Conservation (phyloP, 2,113 vertebrate genomes). For the Fulmarus glacialis region DNA sequence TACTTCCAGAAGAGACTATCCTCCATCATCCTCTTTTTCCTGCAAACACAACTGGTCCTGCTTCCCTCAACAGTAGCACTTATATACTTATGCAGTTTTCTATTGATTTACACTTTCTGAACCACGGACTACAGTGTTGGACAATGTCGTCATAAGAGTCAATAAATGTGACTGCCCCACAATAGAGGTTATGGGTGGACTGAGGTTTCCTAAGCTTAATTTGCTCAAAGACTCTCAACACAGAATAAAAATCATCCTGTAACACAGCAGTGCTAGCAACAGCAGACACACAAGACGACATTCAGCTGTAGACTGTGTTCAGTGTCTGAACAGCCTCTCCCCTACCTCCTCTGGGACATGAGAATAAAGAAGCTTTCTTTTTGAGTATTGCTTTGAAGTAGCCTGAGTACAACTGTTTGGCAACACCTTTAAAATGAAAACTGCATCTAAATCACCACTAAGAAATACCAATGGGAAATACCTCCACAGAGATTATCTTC, state of each 20-base stretch:
- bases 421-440: not conserved
- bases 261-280: not conserved
- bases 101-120: not conserved
- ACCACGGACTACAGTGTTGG: rapidly evolving
- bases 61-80: not conserved
- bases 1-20: not conserved
- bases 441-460: not conserved
- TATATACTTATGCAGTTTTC: rapidly evolving
- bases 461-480: not conserved
- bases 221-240: not conserved
- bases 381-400: not conserved
- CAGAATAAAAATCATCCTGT: rapidly evolving
- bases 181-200: rapidly evolving
- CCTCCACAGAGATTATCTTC: not conserved
- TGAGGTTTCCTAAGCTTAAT: not conserved
- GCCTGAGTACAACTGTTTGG: rapidly evolving
- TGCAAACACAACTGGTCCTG: not conserved
- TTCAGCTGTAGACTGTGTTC: not conserved
- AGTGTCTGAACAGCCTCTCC: not conserved
- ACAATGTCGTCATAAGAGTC: rapidly evolving
- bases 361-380: not conserved
- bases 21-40: not conserved
- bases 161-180: not conserved
- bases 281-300: not conserved
- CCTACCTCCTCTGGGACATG: not conserved